These are phyloP conservation scores for Syngnathus typhle DNA, from an alignment of 2,113 vertebrate species.

Conservation along the genomic window DNA sequence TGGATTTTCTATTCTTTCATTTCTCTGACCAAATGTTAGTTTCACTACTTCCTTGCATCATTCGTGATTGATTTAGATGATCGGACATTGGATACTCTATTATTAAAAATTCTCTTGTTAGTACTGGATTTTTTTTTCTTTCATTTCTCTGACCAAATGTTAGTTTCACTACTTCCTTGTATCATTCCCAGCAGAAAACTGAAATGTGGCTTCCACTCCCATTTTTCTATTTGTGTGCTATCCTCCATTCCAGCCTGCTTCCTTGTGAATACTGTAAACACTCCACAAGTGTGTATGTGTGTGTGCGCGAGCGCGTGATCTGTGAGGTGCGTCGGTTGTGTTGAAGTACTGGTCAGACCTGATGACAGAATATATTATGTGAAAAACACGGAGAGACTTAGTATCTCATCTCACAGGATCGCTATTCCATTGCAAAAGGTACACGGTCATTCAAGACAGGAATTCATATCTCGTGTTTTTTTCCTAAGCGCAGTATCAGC, in stretches of 20 bases:
- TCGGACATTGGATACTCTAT: neutral
- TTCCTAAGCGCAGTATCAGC: slow-evolving; percentile 4
- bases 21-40: neutral
- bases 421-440: slow-evolving; percentile 21
- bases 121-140: neutral
- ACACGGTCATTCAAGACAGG: slow-evolving; percentile 19
- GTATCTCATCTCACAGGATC: slow-evolving; percentile 30
- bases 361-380: slow-evolving; percentile 35
- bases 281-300: slow-evolving; percentile 15
- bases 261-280: slow-evolving; percentile 31
- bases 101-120: neutral
- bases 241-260: neutral
- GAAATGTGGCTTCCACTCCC: neutral
- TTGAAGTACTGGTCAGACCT: slow-evolving; percentile 46
- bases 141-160: neutral
- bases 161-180: neutral
- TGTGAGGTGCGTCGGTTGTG: slow-evolving; percentile 19
- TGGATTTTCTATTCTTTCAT: neutral
- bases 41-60: neutral
- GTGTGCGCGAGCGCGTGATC: neutral
- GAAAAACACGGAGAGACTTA: neutral
- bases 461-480: slow-evolving; percentile 17
- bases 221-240: neutral
- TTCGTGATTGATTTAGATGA: neutral
- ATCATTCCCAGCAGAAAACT: slow-evolving; percentile 3